Base-by-base conservation (phyloP, 37 sponge, comb jelly and placozoan genomes). In the Corticium candelabrum region DNA sequence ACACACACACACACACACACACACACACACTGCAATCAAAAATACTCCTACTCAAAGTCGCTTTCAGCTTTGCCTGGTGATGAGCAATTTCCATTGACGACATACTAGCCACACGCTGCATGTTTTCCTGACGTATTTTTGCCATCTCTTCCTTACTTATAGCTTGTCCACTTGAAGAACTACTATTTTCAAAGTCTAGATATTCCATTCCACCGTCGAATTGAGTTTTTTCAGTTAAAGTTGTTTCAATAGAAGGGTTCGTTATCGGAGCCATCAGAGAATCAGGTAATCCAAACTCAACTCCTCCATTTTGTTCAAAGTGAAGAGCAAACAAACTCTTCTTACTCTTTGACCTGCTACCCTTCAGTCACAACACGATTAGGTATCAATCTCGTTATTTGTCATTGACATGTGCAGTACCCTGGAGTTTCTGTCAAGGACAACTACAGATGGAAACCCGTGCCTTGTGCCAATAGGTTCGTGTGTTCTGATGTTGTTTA, bases 71-170 rank as follows among this genome's bases (percentile, higher is more conserved):
- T 39, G 83, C 82, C 50, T 81, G 72, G 37, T 94, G 86, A 37
- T 80, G 38, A 35, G 77, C 43, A 34, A 88, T 76, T 68, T 94
- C 95, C 3, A 83, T 84, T 21, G 86, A 77, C 29, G 95, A 41
- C 78, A 94, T 77, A 3, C 39, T 15, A 34, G 78, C 41, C 72
- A 94, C 79, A 62, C 68, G 67, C 21, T 83, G 39, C 21, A 83
- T 50, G 78, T 94, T 94, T 75, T 94, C 95, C 74, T 83, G 39
- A 35, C 90, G 87, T 27, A 94, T 94, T 71, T 83, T 82, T 34
- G 11, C 31, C 36, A 89, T 67, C 40, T 89, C 94, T 33, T 81
- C 34, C 21, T 30, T 5, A 21, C 69, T 82, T 3, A n/a, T 68
- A n/a, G n/a, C n/a, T n/a, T n/a, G n/a, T n/a, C n/a, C n/a, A n/a